A percentile compares a stretch with the other conserved stretches of the same genome.
These are phyloP conservation scores for Microcebus lehilahytsara DNA, from an alignment of 2,113 vertebrate species.

Conservation along the genomic window DNA sequence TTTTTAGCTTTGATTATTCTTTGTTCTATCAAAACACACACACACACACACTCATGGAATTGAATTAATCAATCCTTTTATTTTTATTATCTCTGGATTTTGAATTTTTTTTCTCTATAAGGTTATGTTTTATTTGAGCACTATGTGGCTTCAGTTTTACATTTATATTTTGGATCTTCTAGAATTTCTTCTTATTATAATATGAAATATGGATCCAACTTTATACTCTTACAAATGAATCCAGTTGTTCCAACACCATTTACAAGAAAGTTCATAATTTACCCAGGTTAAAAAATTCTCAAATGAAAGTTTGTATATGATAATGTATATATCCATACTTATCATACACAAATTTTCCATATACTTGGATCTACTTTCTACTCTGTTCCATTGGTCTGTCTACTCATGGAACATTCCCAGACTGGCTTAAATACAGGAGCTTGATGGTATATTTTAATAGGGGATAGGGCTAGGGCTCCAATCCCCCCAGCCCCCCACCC, in stretches of 20 bases:
- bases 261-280: neutral
- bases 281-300: neutral
- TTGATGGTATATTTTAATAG: neutral
- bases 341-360: neutral
- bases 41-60: neutral
- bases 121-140: neutral
- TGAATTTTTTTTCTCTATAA: neutral
- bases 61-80: neutral
- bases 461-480: neutral
- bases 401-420: neutral
- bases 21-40: neutral
- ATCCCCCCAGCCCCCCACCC: no score
- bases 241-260: neutral
- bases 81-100: conserved; percentile 18
- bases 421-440: neutral
- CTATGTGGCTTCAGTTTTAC: neutral
- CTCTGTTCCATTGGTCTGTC: neutral
- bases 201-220: neutral
- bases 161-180: neutral
- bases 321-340: neutral
- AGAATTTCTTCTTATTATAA: neutral
- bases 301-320: neutral
- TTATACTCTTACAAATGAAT: neutral
- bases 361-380: neutral
- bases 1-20: neutral